phyloP scores from a whole-genome alignment of 2,113 vertebrate genomes.

The Hypomesus transpacificus region DNA sequence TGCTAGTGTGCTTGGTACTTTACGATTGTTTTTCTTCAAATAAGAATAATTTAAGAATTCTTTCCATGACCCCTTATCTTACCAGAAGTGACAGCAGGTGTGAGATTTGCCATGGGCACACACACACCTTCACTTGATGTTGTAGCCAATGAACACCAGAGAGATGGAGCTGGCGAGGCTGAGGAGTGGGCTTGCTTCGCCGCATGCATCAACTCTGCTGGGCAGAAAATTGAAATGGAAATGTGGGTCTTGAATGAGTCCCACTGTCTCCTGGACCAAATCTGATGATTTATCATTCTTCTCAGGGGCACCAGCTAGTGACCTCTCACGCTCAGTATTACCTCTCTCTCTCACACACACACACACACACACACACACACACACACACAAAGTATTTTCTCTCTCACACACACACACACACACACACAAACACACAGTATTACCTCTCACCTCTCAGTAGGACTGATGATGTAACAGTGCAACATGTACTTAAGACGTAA shows the following conservation, averaged over 20 bases:
- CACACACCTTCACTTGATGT: conserved; percentile 58
- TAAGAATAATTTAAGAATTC: too few relatives aligned
- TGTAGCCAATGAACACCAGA: conserved; percentile 58
- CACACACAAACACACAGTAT: not conserved
- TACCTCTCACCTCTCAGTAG: too few relatives aligned
- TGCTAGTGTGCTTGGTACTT: too few relatives aligned
- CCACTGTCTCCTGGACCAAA: conserved; percentile 70
- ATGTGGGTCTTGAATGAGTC: conserved; percentile 74
- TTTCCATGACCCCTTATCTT: too few relatives aligned
- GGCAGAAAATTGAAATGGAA: conserved; percentile 81
- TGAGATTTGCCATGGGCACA: not conserved
- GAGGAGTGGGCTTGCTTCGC: conserved; percentile 58
- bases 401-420: conserved; percentile 1
- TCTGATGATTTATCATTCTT: conserved; percentile 76
- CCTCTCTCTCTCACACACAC: not conserved
- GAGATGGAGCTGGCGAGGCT: conserved; percentile 43
- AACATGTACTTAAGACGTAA: too few relatives aligned
- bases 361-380: not conserved
- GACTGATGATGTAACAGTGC: too few relatives aligned
- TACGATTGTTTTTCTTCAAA: too few relatives aligned
- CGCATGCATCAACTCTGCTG: conserved; percentile 78
- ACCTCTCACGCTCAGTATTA: conserved; percentile 40
- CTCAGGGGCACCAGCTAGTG: conserved; percentile 61
- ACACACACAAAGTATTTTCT: not conserved
- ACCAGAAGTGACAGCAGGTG: too few relatives aligned